Conservation (phyloP, 2,888 invertebrate species). For the Drosophila birchii region DNA sequence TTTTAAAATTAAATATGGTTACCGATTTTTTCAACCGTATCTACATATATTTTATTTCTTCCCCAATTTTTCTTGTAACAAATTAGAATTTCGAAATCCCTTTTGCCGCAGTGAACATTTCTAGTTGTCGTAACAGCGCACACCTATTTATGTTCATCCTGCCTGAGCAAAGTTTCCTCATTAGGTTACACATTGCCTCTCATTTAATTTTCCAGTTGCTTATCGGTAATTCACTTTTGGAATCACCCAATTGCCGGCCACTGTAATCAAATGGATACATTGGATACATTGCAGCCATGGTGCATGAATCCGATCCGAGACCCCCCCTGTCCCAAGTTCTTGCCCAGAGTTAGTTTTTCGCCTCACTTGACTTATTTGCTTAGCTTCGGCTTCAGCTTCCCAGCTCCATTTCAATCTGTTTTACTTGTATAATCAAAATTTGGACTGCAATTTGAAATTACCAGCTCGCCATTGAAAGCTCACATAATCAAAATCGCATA, state of each 20-base stretch:
- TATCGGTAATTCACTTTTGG: slow-evolving; percentile 69
- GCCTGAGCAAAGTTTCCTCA: slow-evolving; percentile 17
- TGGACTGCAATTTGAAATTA: slow-evolving; percentile 62
- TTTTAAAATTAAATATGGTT: too few species aligned
- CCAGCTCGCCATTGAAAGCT: slow-evolving; percentile 33
- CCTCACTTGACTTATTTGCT: slow-evolving; percentile 57
- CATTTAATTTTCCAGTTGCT: slow-evolving; percentile 62
- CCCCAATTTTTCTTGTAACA: not conserved
- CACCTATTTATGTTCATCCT: slow-evolving; percentile 6
- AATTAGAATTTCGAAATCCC: not conserved
- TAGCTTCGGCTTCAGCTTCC: slow-evolving; percentile 10
- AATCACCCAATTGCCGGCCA: slow-evolving; percentile 31
- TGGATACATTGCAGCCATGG: slow-evolving; percentile 43
- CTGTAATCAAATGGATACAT: slow-evolving; percentile 61
- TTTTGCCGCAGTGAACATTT: slow-evolving; percentile 13
- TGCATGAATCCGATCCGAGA: not conserved
- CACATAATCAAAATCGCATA: slow-evolving; percentile 13
- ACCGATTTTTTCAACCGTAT: too few species aligned
- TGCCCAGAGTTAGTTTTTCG: slow-evolving; percentile 54
- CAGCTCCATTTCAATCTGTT: slow-evolving; percentile 31
- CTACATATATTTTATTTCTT: not conserved
- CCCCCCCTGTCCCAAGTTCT: not conserved
- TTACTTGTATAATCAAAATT: slow-evolving; percentile 64
- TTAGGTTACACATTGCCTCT: slow-evolving; percentile 47
- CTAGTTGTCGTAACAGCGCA: slow-evolving; percentile 9